Evolutionary conservation across 2,797 vertebrate species (phyloP).

Genomic region (Vireo griseus): DNA sequence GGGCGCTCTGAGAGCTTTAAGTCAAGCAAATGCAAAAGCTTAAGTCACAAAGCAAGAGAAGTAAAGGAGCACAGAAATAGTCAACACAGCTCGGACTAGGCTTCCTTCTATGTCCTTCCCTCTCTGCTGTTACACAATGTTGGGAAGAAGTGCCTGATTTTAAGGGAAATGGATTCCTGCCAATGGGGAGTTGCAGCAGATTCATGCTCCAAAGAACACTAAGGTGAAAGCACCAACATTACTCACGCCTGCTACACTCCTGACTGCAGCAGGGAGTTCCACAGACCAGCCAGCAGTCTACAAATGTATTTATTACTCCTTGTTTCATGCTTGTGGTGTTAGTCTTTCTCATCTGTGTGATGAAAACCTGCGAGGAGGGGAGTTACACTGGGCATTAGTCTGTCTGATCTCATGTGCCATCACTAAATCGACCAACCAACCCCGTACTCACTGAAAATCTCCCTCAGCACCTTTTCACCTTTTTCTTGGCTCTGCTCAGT

Average conservation of each 20-base stretch:
- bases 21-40: neutral
- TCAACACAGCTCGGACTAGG: neutral
- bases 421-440: fast-evolving
- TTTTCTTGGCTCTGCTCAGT: neutral
- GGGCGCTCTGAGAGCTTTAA: neutral
- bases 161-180: neutral
- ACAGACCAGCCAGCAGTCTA: neutral
- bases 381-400: neutral
- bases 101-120: neutral
- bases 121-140: neutral
- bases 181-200: neutral
- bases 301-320: neutral
- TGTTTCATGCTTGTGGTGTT: neutral
- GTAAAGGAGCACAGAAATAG: neutral
- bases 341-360: neutral
- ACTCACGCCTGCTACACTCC: neutral
- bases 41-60: neutral
- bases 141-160: neutral
- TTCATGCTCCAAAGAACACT: neutral
- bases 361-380: neutral
- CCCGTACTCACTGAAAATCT: neutral
- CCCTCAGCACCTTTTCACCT: neutral
- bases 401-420: neutral
- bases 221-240: neutral
- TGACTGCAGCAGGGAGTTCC: neutral